Percentiles rank a stretch among this genome's conserved stretches.
These are phyloP conservation scores for Doris montereyensis DNA, from an alignment of 2,888 invertebrate species.

Conservation along the genomic window DNA sequence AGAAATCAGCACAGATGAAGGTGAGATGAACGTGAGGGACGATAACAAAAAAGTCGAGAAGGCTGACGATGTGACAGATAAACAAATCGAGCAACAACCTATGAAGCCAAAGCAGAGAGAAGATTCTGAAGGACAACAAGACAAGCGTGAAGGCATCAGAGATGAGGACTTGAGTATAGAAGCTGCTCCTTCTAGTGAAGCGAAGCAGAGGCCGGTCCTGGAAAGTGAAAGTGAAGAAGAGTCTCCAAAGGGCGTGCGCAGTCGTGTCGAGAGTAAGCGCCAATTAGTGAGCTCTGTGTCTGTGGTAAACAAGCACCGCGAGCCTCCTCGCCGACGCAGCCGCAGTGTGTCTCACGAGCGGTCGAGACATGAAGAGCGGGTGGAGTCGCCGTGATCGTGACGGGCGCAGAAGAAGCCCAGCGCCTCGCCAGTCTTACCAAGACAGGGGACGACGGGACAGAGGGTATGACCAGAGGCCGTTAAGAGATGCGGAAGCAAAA, in stretches of 20 bases:
- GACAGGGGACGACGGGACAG: slow-evolving; percentile 8
- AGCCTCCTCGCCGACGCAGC: background rate
- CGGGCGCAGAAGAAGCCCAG: slow-evolving; percentile 15
- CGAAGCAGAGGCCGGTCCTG: slow-evolving; percentile 16
- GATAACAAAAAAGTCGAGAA: slow-evolving; percentile 2
- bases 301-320: slow-evolving; percentile 7
- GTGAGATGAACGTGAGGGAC: background rate
- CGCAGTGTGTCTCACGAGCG: slow-evolving; percentile 8
- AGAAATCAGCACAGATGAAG: slow-evolving; percentile 38
- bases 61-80: no score
- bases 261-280: slow-evolving; percentile 3
- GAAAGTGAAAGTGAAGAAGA: slow-evolving; percentile 25
- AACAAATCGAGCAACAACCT: no score
- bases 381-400: slow-evolving; percentile 7
- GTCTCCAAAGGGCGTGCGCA: background rate
- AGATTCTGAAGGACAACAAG: no score
- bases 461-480: slow-evolving; percentile 5
- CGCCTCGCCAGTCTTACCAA: no score
- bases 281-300: slow-evolving; percentile 31
- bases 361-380: slow-evolving; percentile 25
- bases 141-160: no score
- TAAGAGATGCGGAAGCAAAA: slow-evolving; percentile 30
- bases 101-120: no score
- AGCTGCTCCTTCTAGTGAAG: no score
- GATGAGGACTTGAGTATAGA: no score